Evolutionary conservation across 2,888 invertebrate species (phyloP).

Genomic region (Cacoxenus indagator): DNA sequence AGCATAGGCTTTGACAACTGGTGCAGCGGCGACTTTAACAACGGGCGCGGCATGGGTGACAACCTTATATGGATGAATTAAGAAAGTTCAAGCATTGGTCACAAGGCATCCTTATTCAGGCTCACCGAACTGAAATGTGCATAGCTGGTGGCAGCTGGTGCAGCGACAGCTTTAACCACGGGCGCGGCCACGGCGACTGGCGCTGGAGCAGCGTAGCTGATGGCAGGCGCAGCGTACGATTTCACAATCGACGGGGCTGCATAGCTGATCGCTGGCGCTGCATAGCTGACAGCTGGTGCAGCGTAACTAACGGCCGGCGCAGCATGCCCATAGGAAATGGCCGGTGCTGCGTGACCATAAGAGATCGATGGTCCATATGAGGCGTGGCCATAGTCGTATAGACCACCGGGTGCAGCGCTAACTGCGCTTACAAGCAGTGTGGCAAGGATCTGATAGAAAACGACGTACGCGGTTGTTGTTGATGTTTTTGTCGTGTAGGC

Average conservation of each 20-base stretch:
- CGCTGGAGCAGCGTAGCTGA: conserved; percentile 35
- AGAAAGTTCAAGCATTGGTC: neutral
- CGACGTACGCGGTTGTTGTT: neutral
- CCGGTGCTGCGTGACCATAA: conserved; percentile 44
- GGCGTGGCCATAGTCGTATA: conserved; percentile 49
- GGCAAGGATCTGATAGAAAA: conserved; percentile 53
- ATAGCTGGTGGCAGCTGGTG: conserved; percentile 75
- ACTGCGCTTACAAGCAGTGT: conserved; percentile 39
- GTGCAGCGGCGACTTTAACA: conserved; percentile 53
- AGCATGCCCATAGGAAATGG: conserved; percentile 39
- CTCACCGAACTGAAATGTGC: conserved; percentile 73
- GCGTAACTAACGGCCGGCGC: conserved; percentile 47
- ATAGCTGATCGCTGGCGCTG: conserved; percentile 44
- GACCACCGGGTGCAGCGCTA: conserved; percentile 59
- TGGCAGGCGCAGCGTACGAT: conserved; percentile 50
- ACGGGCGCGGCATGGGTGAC: conserved; percentile 57
- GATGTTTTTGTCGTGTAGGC: neutral
- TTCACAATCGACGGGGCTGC: conserved; percentile 47
- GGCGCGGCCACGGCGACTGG: conserved; percentile 47
- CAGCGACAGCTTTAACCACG: conserved; percentile 57
- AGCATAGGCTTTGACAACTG: conserved; percentile 26
- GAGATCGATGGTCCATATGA: conserved; percentile 48
- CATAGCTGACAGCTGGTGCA: conserved; percentile 52
- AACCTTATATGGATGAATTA: conserved; percentile 43
- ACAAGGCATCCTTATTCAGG: neutral